Conservation (phyloP, 2,797 vertebrate genomes). For the Mallotus villosus region DNA sequence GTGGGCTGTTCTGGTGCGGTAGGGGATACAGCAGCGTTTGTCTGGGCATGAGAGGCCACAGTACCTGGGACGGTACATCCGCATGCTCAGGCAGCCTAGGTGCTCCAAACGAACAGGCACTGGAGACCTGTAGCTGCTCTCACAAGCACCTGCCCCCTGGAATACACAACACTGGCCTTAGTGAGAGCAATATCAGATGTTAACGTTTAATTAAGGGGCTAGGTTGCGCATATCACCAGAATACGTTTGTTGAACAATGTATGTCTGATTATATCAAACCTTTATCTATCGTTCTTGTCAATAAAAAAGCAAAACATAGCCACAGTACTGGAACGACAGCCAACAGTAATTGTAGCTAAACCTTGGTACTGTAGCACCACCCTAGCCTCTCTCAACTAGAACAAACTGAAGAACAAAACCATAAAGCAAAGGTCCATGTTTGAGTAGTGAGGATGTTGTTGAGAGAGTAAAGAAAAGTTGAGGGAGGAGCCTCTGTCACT, state of each 20-base stretch:
- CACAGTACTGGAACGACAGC: not conserved
- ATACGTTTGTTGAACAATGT: not conserved
- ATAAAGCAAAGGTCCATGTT: not conserved
- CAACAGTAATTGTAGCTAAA: not conserved
- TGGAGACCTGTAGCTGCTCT: conserved; percentile 37
- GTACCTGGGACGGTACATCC: conserved; percentile 31
- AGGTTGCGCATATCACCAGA: not conserved
- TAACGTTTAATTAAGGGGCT: not conserved
- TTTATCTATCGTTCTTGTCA: not conserved
- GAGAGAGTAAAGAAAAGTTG: not conserved
- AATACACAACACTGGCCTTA: conserved; percentile 10
- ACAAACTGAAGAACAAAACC: not conserved
- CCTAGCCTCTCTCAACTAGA: not conserved
- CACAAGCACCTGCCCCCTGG: conserved; percentile 31
- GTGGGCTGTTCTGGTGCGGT: conserved; percentile 34
- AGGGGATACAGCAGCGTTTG: conserved; percentile 45
- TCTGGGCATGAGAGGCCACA: conserved; percentile 32
- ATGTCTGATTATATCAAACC: not conserved
- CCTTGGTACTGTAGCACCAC: not conserved
- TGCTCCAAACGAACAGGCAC: conserved; percentile 40
- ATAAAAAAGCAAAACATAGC: not conserved
- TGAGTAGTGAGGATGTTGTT: not conserved
- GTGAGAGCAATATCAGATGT: not conserved
- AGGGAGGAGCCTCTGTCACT: conserved; percentile 13
- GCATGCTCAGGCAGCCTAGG: conserved; percentile 50